Evolutionary conservation across 2,888 invertebrate genomes (phyloP), one percentile per base, ranked within the genome.

Genomic region (Cancer borealis): DNA sequence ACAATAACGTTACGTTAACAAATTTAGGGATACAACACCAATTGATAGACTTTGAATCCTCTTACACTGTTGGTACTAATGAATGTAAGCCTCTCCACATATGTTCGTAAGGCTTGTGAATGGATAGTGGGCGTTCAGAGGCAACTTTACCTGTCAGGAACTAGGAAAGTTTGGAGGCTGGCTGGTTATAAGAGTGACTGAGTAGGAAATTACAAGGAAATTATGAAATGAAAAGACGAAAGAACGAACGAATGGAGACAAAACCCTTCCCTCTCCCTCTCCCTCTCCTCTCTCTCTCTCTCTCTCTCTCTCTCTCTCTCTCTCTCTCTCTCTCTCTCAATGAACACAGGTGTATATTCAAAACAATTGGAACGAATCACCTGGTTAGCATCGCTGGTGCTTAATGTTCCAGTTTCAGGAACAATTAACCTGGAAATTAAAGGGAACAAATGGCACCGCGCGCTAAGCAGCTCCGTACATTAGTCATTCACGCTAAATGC

Each of bases 281-380:
- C 54, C 17, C 54, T 54, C 54, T 54, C 54, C 54, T 54, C 54
- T 54, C 54, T 54, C 54, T 54, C 54, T 54, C 54, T 54, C 54
- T 54, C 54, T 54, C 66, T 66, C 66, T 66, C 66, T 66, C 21
- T 66, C 66, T 66, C 66, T 66, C 66, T 66, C 66, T 66, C 66
- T 66, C 66, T n/a, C 66, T 66, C 21, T 21, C 66, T 14, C 60
- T 17, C 60, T 49, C 60, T 21, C 66, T 6, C 66, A 66, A 66
- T 66, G 66, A 66, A 66, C 66, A 66, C 66, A 66, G 66, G 66
- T 66, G 66, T 66, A 66, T 66, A 66, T 66, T 66, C 66, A 66
- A 66, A 66, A 6, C 66, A n/a, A n/a, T 21, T 66, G 66, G 66
- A 66, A 66, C 66, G 66, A 66, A 66, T 66, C 66, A 66, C 66